Conservation (phyloP, 2,888 invertebrate species). For the Mythimna albipuncta region DNA sequence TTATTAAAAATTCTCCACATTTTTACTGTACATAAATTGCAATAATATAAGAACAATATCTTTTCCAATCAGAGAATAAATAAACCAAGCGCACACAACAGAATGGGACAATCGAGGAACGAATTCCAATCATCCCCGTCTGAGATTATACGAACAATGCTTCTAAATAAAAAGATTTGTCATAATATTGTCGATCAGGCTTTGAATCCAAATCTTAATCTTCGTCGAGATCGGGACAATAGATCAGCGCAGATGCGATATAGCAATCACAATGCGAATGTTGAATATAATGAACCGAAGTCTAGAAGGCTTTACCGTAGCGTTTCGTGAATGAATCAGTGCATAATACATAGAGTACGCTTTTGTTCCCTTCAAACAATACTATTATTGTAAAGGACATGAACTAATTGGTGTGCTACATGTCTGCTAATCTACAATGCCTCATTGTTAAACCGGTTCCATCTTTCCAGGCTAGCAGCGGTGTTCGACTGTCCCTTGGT, state of each 20-base stretch:
- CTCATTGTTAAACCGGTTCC: not conserved
- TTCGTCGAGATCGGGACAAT: slow-evolving; percentile 10
- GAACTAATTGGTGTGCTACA: not conserved
- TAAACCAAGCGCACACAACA: slow-evolving; percentile 14
- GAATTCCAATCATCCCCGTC: slow-evolving; percentile 28
- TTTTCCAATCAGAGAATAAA: slow-evolving; percentile 3
- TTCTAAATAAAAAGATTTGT: slow-evolving; percentile 23
- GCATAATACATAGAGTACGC: not conserved
- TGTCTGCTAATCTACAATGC: not conserved
- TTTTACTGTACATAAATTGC: not conserved
- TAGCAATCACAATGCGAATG: not conserved
- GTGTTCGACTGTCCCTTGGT: slow-evolving; percentile 77
- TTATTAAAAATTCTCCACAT: not conserved
- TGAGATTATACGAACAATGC: slow-evolving; percentile 39
- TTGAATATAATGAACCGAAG: not conserved
- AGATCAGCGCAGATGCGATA: not conserved
- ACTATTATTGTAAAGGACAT: not conserved
- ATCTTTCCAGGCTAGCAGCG: slow-evolving; percentile 68
- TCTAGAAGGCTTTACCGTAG: not conserved
- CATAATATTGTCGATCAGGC: slow-evolving; percentile 35
- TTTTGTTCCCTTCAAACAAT: not conserved
- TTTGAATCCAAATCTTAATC: slow-evolving; percentile 13
- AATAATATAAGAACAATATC: not conserved
- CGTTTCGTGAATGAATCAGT: not conserved
- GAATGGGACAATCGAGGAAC: slow-evolving; percentile 12